Percentiles rank a stretch among this genome's conserved stretches.
Conservation (phyloP, 1,140 invertebrate species). For the Lysiphlebus fabarum region DNA sequence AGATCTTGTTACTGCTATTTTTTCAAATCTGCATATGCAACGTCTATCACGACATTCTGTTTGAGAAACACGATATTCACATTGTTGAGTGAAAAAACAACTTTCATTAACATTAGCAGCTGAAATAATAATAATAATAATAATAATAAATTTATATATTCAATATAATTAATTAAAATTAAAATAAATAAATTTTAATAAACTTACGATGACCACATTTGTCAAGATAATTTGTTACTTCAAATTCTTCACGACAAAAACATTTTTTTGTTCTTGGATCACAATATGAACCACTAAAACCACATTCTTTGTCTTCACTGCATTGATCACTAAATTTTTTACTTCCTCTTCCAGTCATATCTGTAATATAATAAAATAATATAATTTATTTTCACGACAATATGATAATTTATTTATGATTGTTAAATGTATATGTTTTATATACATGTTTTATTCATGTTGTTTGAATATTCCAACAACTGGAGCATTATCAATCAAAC, state of each 20-base stretch:
- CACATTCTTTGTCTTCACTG: conserved; percentile 65
- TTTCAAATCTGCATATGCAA: conserved; percentile 75
- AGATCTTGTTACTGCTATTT: conserved; percentile 62
- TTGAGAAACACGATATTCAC: conserved; percentile 64
- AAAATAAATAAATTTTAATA: not conserved
- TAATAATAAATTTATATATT: conserved; percentile 5
- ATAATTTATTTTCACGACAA: not conserved
- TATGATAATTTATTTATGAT: not conserved
- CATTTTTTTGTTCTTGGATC: conserved; percentile 66
- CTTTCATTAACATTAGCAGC: conserved; percentile 73
- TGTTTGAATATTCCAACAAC: no score
- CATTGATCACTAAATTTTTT: conserved; percentile 73
- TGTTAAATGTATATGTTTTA: no score
- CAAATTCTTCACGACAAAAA: conserved; percentile 67
- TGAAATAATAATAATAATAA: conserved; percentile 41
- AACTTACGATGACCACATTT: conserved; percentile 78
- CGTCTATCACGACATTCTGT: conserved; percentile 74
- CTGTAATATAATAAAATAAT: conserved; percentile 38
- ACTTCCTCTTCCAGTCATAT: conserved; percentile 52
- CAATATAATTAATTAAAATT: conserved; percentile 3
- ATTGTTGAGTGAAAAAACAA: conserved; percentile 79
- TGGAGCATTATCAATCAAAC: no score
- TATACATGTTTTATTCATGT: no score
- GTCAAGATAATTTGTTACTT: conserved; percentile 75
- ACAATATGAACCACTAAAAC: conserved; percentile 70